Evolutionary conservation across 2,113 vertebrate species (phyloP), one percentile per base, ranked within the genome.

Genomic region (Chaenocephalus aceratus): DNA sequence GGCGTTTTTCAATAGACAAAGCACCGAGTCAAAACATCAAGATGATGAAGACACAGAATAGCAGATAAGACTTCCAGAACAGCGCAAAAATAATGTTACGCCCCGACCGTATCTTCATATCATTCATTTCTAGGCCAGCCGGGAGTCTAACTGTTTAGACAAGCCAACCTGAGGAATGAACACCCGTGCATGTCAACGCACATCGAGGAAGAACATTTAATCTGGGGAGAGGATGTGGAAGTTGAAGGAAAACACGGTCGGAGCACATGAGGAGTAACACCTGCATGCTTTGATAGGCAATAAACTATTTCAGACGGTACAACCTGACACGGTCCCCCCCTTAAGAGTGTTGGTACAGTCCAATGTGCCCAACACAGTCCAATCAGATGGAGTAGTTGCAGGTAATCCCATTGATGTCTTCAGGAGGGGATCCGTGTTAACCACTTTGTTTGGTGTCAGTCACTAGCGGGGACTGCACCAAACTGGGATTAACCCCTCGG

Each of bases 371-470:
- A 46, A 10, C 34, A 41, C 10, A 46, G 41, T 53, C 36, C 8
- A 66, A 16, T 75, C 49, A 71, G 54, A 69, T 60, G 51, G 81
- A 79, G 61, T 73, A 59, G 14, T 30, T 77, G 56, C 0, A 11
- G 46, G 64, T 88, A 86, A 92, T 88, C 86, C 82, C 80, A 81
- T 59, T 91, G 84, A 86, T 88, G 82, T 88, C 79, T 79, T 80
- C 44, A 66, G 65, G 65, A 68, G 67, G 68, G 69, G 66, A 72
- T 90, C 59, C 44, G 26, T 30, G 69, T 67, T 62, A 67, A 74
- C 60, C 53, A 54, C 5, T 45, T 65, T 72, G 62, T 76, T 56
- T 54, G 72, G 84, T 79, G 79, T 83, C 79, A 86, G 77, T 73
- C 88, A 75, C 75, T 68, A 13, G 41, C 14, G 26, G 63, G 71